Conservation (phyloP, 2,797 vertebrate genomes). For the Clarias pachynema region DNA sequence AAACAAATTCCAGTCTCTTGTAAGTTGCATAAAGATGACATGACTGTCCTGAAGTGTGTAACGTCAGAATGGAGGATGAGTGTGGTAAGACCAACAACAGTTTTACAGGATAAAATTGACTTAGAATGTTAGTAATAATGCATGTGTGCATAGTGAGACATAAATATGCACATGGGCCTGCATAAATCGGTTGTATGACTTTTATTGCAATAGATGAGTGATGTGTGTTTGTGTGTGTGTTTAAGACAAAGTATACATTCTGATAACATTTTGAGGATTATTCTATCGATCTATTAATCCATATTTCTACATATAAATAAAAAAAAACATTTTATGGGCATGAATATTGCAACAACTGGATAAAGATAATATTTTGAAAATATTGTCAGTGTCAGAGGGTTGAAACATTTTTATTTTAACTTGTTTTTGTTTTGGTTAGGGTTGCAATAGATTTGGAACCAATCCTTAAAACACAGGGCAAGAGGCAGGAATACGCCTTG, state of each 20-base stretch:
- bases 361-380: neutral
- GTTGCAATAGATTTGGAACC: neutral
- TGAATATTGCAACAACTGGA: neutral
- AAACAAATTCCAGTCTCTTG: constrained; percentile 36
- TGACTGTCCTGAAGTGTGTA: constrained; percentile 2
- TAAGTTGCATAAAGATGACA: constrained; percentile 29
- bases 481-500: neutral
- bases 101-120: neutral
- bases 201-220: constrained; percentile 15
- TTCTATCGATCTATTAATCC: neutral
- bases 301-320: neutral
- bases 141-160: neutral
- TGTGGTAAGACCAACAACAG: neutral
- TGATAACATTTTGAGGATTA: neutral
- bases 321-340: neutral
- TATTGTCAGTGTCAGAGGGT: neutral
- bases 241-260: neutral
- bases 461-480: neutral
- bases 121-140: neutral
- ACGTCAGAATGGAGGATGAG: neutral
- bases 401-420: too few species aligned
- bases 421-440: neutral
- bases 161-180: neutral
- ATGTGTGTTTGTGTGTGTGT: neutral
- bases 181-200: neutral